Percentiles rank a stretch among this genome's conserved stretches.
phyloP scores from a whole-genome alignment of 2,797 vertebrate species.

The Xiphorhynchus erythropygius region DNA sequence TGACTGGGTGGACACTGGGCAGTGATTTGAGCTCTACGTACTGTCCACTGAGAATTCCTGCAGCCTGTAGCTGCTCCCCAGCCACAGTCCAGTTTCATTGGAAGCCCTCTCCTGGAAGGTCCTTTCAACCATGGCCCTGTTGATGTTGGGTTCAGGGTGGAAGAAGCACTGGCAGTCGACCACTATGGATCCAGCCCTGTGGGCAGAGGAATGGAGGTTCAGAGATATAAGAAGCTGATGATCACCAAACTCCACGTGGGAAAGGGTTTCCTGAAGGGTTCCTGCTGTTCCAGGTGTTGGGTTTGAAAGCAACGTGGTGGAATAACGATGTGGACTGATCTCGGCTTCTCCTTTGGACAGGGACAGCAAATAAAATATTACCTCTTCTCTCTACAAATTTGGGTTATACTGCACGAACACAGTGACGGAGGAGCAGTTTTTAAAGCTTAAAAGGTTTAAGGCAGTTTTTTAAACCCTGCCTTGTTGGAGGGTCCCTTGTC shows the following conservation, averaged over 20 bases:
- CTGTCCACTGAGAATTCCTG: constrained; percentile 51
- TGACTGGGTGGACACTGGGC: background rate
- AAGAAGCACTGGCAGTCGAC: constrained; percentile 71
- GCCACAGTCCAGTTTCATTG: background rate
- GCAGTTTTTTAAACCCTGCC: background rate
- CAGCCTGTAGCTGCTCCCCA: constrained; percentile 57
- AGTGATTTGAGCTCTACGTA: background rate
- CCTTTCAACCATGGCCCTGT: background rate
- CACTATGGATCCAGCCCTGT: constrained; percentile 67
- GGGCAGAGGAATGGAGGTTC: background rate
- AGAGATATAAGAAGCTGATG: background rate
- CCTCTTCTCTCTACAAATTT: background rate
- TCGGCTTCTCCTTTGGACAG: background rate
- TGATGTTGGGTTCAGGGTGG: constrained; percentile 14
- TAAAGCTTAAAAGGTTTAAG: background rate
- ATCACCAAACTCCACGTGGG: background rate
- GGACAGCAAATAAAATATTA: background rate
- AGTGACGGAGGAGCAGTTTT: background rate
- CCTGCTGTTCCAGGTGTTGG: background rate
- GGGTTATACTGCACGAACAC: background rate
- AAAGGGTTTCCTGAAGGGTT: background rate
- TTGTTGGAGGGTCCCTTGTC: background rate
- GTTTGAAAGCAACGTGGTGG: background rate
- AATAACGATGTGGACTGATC: background rate
- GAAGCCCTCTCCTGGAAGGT: constrained; percentile 27